A percentile compares a stretch with the other conserved stretches of the same genome.
Evolutionary conservation across 2,113 vertebrate genomes (phyloP).

Genomic region (Entelurus aequoreus): DNA sequence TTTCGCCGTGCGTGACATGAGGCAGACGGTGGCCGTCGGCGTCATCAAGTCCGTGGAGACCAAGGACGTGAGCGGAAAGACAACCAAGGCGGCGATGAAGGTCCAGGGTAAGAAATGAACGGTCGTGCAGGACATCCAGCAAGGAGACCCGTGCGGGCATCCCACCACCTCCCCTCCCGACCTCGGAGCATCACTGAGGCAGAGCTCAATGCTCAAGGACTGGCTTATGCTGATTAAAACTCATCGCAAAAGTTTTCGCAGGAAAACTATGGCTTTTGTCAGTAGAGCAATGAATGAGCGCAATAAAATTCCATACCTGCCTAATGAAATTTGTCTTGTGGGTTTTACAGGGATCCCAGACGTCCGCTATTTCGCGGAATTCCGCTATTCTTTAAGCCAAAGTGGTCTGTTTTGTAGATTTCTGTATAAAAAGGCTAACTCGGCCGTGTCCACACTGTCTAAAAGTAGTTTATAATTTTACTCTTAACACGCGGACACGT

Average conservation of each 20-base stretch:
- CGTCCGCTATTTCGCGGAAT: too few relatives aligned
- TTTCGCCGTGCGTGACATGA: slow-evolving; percentile 76
- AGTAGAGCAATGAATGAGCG: slow-evolving; percentile 36
- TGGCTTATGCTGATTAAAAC: slow-evolving; percentile 77
- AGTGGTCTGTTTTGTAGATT: too few relatives aligned
- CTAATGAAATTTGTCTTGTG: slow-evolving; percentile 29
- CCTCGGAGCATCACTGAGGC: too few relatives aligned
- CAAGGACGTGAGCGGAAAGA: slow-evolving; percentile 63
- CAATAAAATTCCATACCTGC: slow-evolving; percentile 55
- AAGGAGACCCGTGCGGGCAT: too few relatives aligned
- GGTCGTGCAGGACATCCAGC: slow-evolving; percentile 36
- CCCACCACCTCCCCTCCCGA: too few relatives aligned
- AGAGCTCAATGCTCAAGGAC: slow-evolving; percentile 65
- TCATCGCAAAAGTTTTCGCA: slow-evolving; percentile 77
- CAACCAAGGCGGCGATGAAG: slow-evolving; percentile 77
- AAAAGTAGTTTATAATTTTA: too few relatives aligned
- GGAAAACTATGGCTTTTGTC: slow-evolving; percentile 49
- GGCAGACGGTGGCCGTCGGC: slow-evolving; percentile 76
- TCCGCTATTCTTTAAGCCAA: too few relatives aligned
- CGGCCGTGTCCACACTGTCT: too few relatives aligned
- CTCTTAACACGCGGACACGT: too few relatives aligned
- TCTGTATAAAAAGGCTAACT: too few relatives aligned
- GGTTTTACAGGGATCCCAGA: background rate
- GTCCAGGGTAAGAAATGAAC: slow-evolving; percentile 71
- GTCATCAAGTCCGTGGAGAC: slow-evolving; percentile 77